Evolutionary conservation across 23 tunicate species (phyloP).

Genomic region (Corella eumyota): DNA sequence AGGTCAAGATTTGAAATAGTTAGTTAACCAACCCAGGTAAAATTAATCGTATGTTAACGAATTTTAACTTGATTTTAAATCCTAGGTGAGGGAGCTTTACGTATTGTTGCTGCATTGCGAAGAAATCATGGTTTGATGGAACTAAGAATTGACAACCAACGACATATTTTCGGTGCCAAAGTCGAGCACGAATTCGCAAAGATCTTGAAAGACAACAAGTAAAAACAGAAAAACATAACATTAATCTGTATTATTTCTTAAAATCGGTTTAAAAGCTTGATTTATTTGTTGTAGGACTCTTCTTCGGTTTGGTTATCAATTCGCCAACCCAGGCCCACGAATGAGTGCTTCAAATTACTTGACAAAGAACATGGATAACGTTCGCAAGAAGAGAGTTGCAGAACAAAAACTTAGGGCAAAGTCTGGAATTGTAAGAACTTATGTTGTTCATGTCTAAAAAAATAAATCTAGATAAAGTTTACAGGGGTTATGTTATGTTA

Average conservation of each 20-base stretch:
- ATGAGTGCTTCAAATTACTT: conserved; percentile 77
- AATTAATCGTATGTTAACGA: neutral
- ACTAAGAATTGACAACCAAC: conserved; percentile 80
- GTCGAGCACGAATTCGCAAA: conserved; percentile 93
- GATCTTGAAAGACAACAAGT: conserved; percentile 77
- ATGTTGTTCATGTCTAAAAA: neutral
- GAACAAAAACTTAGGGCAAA: conserved; percentile 60
- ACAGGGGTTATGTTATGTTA: neutral
- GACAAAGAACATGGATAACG: conserved; percentile 78
- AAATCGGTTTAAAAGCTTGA: no score
- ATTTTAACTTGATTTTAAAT: neutral
- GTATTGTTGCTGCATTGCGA: conserved; percentile 52
- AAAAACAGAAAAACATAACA: neutral
- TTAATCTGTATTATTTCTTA: no score
- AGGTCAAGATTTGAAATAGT: conserved; percentile 17
- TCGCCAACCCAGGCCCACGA: conserved; percentile 88
- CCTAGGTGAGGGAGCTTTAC: conserved; percentile 73
- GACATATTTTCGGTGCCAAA: conserved; percentile 96
- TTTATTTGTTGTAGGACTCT: conserved; percentile 59
- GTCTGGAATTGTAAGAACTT: conserved; percentile 17
- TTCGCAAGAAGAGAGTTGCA: conserved; percentile 68
- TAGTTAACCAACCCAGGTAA: neutral
- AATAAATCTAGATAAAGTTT: neutral
- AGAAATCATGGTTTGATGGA: conserved; percentile 60
- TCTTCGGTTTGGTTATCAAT: conserved; percentile 87